Evolutionary conservation across 2,113 vertebrate genomes (phyloP).

Genomic region (Elanoides forficatus): DNA sequence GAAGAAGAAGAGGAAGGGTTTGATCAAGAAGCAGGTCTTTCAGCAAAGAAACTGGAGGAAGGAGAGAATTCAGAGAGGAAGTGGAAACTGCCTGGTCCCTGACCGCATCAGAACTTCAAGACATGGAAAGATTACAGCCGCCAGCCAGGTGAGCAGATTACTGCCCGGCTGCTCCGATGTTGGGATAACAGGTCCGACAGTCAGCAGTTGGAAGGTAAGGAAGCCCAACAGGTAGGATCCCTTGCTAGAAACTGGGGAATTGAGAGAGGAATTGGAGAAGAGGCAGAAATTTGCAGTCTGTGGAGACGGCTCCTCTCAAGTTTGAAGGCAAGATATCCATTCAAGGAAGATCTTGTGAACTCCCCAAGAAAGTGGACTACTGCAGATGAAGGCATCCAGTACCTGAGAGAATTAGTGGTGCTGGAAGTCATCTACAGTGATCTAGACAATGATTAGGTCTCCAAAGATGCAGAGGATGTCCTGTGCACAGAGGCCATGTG

Average conservation of each 20-base stretch:
- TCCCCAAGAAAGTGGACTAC: neutral
- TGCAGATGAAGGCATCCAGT: neutral
- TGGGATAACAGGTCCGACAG: neutral
- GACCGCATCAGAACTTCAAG: neutral
- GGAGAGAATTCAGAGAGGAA: neutral
- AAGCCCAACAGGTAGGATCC: neutral
- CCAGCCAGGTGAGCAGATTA: neutral
- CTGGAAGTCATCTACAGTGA: neutral
- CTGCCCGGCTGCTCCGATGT: neutral
- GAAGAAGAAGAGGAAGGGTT: neutral
- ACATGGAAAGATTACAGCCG: neutral
- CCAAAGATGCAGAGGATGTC: neutral
- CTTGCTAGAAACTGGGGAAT: rapidly evolving
- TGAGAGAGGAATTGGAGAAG: neutral
- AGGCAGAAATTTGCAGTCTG: neutral
- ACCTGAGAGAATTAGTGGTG: neutral
- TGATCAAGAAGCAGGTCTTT: neutral
- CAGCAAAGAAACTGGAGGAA: neutral
- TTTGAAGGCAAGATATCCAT: neutral
- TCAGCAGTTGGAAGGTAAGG: neutral
- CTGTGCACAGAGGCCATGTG: neutral
- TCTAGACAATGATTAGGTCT: neutral
- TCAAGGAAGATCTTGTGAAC: neutral
- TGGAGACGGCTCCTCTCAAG: neutral
- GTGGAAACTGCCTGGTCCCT: neutral